Conservation (phyloP, 2,797 vertebrate species). For the Lacerta agilis region DNA sequence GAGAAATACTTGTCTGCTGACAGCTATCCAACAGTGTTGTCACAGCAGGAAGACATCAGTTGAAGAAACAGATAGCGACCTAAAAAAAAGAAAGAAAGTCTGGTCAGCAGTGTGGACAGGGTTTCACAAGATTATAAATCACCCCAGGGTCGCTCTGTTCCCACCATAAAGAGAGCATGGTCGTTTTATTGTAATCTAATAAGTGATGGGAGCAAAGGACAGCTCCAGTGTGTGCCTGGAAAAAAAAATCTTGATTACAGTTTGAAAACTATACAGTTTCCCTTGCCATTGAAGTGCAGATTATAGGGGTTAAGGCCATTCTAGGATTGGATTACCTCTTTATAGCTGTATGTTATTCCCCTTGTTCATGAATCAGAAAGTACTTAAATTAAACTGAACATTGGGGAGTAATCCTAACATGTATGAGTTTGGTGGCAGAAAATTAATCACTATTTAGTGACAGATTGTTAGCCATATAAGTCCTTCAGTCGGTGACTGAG, state of each 20-base stretch:
- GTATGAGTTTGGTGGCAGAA: constrained; percentile 75
- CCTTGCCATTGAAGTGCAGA: constrained; percentile 85
- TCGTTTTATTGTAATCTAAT: constrained; percentile 90
- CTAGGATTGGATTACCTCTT: constrained; percentile 86
- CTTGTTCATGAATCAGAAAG: constrained; percentile 85
- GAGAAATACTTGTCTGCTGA: constrained; percentile 88
- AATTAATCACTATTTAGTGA: constrained; percentile 83
- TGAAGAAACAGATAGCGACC: constrained; percentile 90
- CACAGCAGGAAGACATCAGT: constrained; percentile 97
- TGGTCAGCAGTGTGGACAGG: constrained; percentile 84
- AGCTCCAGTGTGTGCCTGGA: constrained; percentile 85
- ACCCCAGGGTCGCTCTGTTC: constrained; percentile 90
- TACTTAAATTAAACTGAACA: constrained; percentile 85
- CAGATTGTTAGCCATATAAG: constrained; percentile 77
- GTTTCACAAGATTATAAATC: constrained; percentile 96
- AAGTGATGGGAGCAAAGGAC: constrained; percentile 90
- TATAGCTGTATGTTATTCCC: constrained; percentile 84
- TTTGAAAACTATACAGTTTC: constrained; percentile 86
- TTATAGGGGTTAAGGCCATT: constrained; percentile 84
- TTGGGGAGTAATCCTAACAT: constrained; percentile 83
- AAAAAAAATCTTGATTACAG: constrained; percentile 83
- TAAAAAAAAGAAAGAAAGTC: constrained; percentile 77
- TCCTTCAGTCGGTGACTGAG: constrained; percentile 76
- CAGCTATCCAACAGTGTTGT: constrained; percentile 93
- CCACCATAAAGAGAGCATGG: constrained; percentile 86